Evolutionary conservation across 2,113 vertebrate species (phyloP).

Genomic region (Barnardius zonarius): DNA sequence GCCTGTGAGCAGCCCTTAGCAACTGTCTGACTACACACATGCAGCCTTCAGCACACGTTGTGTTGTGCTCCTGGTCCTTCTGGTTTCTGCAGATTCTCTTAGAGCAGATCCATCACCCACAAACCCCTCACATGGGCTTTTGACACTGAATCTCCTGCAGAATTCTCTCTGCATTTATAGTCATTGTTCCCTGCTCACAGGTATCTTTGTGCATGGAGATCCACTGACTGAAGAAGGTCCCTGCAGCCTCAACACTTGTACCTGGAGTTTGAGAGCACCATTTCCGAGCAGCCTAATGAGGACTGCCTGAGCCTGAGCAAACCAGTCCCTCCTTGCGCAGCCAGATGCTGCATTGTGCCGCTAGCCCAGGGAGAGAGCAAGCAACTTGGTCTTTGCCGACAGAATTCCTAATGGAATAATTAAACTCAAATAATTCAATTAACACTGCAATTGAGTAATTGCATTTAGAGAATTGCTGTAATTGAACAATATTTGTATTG

Average conservation of each 20-base stretch:
- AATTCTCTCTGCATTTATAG: not conserved
- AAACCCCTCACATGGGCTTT: not conserved
- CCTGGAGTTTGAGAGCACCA: not conserved
- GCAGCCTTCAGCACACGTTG: not conserved
- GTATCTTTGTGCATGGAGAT: not conserved
- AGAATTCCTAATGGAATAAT: slow-evolving; percentile 38
- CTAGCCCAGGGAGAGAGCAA: not conserved
- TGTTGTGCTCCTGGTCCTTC: not conserved
- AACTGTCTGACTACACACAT: rapidly evolving
- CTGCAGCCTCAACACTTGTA: not conserved
- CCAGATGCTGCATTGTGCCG: not conserved
- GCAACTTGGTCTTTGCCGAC: not conserved
- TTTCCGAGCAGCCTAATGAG: not conserved
- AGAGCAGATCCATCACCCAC: not conserved
- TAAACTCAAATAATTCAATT: slow-evolving; percentile 59
- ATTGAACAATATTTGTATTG: slow-evolving; percentile 51
- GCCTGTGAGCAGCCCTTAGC: not conserved
- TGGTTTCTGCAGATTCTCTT: not conserved
- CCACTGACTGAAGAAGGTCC: not conserved
- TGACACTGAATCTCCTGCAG: not conserved
- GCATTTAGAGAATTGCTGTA: slow-evolving; percentile 16
- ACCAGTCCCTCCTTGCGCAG: not conserved
- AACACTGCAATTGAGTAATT: slow-evolving; percentile 36
- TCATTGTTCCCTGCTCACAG: not conserved
- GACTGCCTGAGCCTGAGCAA: not conserved